Conservation (phyloP, 2,113 vertebrate species). For the Nycticebus coucang region DNA sequence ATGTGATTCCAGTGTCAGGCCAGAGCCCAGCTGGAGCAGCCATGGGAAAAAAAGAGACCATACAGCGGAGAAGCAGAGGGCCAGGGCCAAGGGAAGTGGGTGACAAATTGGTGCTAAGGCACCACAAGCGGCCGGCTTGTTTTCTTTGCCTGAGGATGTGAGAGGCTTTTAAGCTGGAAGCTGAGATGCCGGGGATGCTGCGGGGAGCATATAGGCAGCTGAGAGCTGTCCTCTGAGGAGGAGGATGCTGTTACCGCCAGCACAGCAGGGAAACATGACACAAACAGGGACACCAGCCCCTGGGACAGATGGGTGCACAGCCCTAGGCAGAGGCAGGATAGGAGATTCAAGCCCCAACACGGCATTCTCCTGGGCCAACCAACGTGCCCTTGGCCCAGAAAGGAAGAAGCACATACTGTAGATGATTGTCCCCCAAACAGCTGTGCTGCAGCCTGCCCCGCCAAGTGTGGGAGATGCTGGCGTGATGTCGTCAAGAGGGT, state of each 20-base stretch:
- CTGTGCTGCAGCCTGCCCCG: background rate
- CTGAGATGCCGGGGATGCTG: background rate
- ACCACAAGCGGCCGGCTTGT: constrained; percentile 70
- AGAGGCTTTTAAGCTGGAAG: constrained; percentile 54
- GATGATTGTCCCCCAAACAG: background rate
- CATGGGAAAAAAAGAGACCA: constrained; percentile 59
- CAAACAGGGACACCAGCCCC: background rate
- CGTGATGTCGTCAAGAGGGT: background rate
- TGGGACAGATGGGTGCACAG: background rate
- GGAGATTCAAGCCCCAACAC: background rate
- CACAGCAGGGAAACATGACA: background rate
- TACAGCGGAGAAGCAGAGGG: constrained; percentile 4
- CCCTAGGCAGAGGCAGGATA: background rate
- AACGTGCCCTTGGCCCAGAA: background rate
- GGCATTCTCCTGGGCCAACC: background rate
- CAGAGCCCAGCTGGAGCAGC: constrained; percentile 51
- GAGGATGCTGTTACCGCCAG: background rate
- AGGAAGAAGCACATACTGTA: background rate
- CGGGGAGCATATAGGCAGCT: background rate
- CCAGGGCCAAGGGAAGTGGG: constrained; percentile 50
- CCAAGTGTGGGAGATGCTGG: background rate
- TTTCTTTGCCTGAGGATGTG: background rate
- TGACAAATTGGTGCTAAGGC: constrained; percentile 56
- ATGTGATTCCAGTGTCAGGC: constrained; percentile 16
- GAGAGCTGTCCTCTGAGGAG: background rate